Base-by-base conservation (phyloP, 2,797 vertebrate species). In the Sebastes melanostomus region DNA sequence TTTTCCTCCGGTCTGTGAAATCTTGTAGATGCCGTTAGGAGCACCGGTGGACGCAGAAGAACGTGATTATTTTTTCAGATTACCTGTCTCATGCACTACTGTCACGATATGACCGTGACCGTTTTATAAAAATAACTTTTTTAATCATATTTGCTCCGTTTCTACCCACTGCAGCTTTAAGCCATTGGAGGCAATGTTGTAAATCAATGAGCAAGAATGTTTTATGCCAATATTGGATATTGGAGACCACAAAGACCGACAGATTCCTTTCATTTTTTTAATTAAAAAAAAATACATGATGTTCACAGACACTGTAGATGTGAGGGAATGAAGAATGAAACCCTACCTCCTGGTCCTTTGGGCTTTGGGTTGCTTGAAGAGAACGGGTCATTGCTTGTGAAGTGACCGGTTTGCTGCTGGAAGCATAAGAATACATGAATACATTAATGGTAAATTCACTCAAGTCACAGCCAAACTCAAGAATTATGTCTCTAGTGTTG, bases 341-440 rank as follows among this genome's bases (percentile, higher is more conserved):
- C 67, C 72, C 5, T 96, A 99, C 98, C 98, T 97, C 98, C 98
- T 97, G 96, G 91, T 86, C 96, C 97, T 97, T 97, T 99, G 10
- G 96, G 94, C 88, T 97, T 96, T 13, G 96, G 84, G 73, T 95
- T 96, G 89, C 95, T 95, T 73, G 97, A 96, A 1, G 96, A 95
- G 75, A 99, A 99, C 4, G 97, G 98, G 79, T 99, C 98, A 8
- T 83, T 94, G 92, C 94, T 96, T 72, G 97, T 95, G 83, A 99
- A 98, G 84, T 97, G 96, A 91, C 97, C 94, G n/a, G 96, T 87
- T 97, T 98, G 92, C 83, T 95, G 85, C 58, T 38, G 68, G 42
- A 70, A 75, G 18, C 4, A 83, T 1, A 67, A 69, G 20, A 69
- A 65, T 14, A 73, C 25, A 46, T 36, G 7, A 38, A 55, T 36